phyloP scores from a whole-genome alignment of 2,888 invertebrate species.

The Agriopis aurantiaria region DNA sequence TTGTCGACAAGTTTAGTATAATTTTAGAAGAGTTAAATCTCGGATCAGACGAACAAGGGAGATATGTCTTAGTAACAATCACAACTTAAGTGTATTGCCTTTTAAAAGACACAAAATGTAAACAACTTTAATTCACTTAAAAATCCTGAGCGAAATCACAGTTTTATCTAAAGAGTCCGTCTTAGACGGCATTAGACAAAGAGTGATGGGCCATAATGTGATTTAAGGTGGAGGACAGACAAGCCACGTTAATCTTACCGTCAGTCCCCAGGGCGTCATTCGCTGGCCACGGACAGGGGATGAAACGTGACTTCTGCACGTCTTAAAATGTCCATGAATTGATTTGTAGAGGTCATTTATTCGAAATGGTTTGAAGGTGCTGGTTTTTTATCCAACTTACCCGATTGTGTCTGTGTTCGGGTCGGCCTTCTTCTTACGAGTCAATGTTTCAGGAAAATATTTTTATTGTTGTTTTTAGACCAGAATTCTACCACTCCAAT shows the following conservation, averaged over 20 bases:
- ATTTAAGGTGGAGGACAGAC: constrained; percentile 80
- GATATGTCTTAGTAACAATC: no score
- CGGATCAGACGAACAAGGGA: no score
- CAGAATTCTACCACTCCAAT: no score
- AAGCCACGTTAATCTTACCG: constrained; percentile 77
- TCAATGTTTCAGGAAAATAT: no score
- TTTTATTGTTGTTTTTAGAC: no score
- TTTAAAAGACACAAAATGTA: constrained; percentile 26
- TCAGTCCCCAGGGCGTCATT: constrained; percentile 75
- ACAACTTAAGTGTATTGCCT: constrained; percentile 9
- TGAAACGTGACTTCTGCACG: constrained; percentile 74
- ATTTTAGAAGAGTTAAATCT: no score
- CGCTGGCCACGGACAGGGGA: constrained; percentile 56
- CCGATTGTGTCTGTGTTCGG: no score
- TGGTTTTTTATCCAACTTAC: neutral
- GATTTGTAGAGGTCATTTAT: constrained; percentile 52
- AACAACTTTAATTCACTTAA: constrained; percentile 40
- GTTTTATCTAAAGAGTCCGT: constrained; percentile 62
- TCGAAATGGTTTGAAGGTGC: neutral
- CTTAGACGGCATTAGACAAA: constrained; percentile 73
- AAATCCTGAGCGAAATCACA: constrained; percentile 58
- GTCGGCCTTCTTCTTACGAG: neutral
- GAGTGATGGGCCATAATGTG: constrained; percentile 74
- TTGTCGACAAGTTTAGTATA: no score
- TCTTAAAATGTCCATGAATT: constrained; percentile 59